Evolutionary conservation across 2,888 invertebrate species (phyloP), one percentile per base, ranked within the genome.

Genomic region (Apantesis nais): DNA sequence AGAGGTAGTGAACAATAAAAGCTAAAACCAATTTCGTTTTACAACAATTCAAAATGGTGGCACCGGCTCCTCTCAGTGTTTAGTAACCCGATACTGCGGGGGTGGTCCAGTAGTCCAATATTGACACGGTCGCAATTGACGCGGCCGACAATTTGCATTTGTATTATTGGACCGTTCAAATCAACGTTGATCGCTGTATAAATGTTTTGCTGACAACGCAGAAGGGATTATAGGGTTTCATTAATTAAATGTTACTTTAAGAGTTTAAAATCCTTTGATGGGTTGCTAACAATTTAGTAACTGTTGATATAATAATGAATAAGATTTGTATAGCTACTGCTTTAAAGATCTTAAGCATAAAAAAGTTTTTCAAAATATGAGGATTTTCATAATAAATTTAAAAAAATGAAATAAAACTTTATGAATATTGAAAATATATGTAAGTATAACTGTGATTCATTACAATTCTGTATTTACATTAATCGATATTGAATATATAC

Each of bases 121-220:
- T 85, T 85, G 85, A 84, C 85, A 77, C 72, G 75, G 76, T 76
- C 73, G 77, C 83, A 78, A 81, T 81, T 81, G 78, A 76, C 77
- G 75, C 74, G 62, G 68, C 65, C 74, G 76, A 72, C 70, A 82
- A 86, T 86, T 86, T 85, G 85, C 86, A 85, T 85, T 82, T 74
- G 81, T 83, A 83, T 83, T 85, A 83, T 83, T 80, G 78, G 73
- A 78, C 70, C 75, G 74, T 39, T 74, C 77, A 75, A 76, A 78
- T 75, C 72, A 72, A 74, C 60, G 67, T 64, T 68, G 75, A 78
- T 75, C 73, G 39, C 71, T 78, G 74, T 73, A 78, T 81, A 79
- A 83, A 83, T 83, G 77, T 79, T 79, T 34, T 80, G 79, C 78
- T 74, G 70, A 71, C 72, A 34, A 12, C 34, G 29, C 37, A 52